phyloP scores from a whole-genome alignment of 2,888 invertebrate genomes.

The Notocelia uddmanniana region DNA sequence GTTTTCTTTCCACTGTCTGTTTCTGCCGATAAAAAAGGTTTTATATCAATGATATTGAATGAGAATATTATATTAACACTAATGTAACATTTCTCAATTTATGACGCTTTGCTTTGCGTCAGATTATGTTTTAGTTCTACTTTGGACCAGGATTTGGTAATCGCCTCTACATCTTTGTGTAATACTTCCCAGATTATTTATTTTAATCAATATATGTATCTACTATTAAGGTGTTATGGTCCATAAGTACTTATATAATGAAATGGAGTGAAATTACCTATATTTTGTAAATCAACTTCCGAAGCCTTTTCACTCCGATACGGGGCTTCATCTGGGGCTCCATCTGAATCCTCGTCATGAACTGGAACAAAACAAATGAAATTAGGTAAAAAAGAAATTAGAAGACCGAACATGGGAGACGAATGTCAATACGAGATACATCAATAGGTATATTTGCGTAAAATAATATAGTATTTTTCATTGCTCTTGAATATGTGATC shows the following conservation, averaged over 20 bases:
- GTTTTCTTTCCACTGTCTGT: slow-evolving; percentile 41
- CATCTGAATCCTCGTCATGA: slow-evolving; percentile 49
- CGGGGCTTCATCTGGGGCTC: slow-evolving; percentile 57
- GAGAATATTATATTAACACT: not conserved
- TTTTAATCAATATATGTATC: too few species aligned
- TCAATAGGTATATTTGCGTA: too few species aligned
- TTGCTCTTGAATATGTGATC: too few species aligned
- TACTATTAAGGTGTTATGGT: not conserved
- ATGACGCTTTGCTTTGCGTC: not conserved
- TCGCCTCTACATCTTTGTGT: too few species aligned
- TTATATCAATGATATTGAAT: slow-evolving; percentile 1
- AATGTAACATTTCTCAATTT: too few species aligned
- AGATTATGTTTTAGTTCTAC: not conserved
- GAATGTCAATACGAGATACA: too few species aligned
- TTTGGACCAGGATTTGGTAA: too few species aligned
- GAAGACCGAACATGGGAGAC: too few species aligned
- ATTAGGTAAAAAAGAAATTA: not conserved
- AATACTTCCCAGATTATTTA: too few species aligned
- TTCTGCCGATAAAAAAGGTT: not conserved
- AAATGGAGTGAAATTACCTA: slow-evolving; percentile 18
- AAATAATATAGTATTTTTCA: too few species aligned
- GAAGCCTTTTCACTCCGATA: slow-evolving; percentile 54
- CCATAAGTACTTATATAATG: not conserved
- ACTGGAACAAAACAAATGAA: slow-evolving; percentile 37
- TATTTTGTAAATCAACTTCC: slow-evolving; percentile 16